A percentile compares a stretch with the other conserved stretches of the same genome.
phyloP scores from a whole-genome alignment of 2,113 vertebrate species.

The Paradisaea rubra region DNA sequence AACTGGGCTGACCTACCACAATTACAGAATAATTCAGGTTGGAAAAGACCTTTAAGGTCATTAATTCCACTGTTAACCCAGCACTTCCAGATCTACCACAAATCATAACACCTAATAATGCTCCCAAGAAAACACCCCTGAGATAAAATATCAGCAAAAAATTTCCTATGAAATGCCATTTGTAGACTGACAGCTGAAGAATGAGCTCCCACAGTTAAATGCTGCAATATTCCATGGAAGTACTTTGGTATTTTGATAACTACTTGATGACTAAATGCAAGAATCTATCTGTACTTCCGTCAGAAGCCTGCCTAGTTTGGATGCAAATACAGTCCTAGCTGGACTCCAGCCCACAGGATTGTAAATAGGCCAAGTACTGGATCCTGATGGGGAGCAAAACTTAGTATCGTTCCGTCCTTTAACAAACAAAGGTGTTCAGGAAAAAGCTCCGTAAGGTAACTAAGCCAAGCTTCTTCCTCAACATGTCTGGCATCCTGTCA shows the following conservation, averaged over 20 bases:
- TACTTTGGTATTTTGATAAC: neutral
- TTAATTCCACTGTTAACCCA: neutral
- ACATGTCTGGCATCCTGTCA: neutral
- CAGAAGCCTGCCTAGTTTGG: neutral
- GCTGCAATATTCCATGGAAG: neutral
- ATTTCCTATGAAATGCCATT: neutral
- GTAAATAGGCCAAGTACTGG: neutral
- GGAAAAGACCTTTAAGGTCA: neutral
- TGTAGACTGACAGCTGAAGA: neutral
- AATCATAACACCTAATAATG: neutral
- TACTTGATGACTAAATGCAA: neutral
- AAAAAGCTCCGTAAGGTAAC: neutral
- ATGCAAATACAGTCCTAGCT: neutral
- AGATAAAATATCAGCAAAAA: neutral
- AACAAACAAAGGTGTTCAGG: neutral
- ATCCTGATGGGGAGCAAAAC: neutral
- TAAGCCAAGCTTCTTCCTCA: neutral
- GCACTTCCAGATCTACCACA: neutral
- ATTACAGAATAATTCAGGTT: neutral
- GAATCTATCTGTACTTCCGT: neutral
- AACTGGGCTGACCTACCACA: neutral
- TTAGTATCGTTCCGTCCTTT: neutral
- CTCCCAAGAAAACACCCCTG: neutral
- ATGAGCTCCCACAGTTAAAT: neutral
- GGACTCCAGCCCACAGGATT: neutral